These are phyloP conservation scores for Glossosoma conforme DNA, from an alignment of 1,140 invertebrate genomes.

Conservation along the genomic window DNA sequence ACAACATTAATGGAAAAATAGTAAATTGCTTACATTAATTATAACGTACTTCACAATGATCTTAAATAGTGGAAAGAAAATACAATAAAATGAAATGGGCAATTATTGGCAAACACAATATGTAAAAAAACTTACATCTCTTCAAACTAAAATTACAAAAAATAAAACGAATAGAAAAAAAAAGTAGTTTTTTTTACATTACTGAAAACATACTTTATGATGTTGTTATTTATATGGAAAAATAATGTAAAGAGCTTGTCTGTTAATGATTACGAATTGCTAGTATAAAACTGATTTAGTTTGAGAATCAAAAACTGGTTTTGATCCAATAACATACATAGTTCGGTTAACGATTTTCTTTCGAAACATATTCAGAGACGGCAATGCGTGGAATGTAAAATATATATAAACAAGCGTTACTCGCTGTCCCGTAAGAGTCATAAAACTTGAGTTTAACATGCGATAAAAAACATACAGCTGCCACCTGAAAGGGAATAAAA, in stretches of 20 bases:
- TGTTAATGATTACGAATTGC: background rate
- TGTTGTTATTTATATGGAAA: too few species aligned
- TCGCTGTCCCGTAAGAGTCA: conserved; percentile 7
- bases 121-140: too few species aligned
- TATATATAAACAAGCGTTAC: conserved; percentile 25
- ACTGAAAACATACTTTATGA: too few species aligned
- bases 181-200: too few species aligned
- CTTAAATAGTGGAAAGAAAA: too few species aligned
- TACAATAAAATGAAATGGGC: too few species aligned
- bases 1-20: too few species aligned
- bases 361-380: conserved; percentile 11
- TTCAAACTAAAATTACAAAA: too few species aligned
- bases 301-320: background rate
- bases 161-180: too few species aligned
- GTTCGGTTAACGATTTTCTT: conserved; percentile 30
- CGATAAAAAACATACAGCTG: conserved; percentile 27
- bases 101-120: too few species aligned
- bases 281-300: background rate
- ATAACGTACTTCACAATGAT: too few species aligned
- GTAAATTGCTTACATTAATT: too few species aligned
- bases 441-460: conserved; percentile 29
- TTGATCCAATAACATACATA: background rate
- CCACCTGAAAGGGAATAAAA: conserved; percentile 20
- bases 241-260: background rate
- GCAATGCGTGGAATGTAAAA: conserved; percentile 2